Base-by-base conservation (phyloP, 2,888 invertebrate species). In the Cylloceria caligata region DNA sequence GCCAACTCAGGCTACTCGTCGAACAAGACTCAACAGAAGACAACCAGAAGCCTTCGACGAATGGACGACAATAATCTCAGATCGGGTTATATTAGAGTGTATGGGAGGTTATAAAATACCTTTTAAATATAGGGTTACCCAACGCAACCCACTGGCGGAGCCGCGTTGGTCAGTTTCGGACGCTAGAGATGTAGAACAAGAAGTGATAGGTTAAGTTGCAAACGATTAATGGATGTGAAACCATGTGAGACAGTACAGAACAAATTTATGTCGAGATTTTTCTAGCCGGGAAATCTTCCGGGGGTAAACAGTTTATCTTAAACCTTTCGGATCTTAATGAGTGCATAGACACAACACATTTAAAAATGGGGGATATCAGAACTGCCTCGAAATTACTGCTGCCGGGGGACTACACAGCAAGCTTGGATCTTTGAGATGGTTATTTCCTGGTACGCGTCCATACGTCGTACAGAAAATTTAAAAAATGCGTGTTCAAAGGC, bases 301-400 rank as follows among this genome's bases (percentile, higher is more conserved):
- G 55, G 4, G n/a, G 34, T 6, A 69, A 24, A 36, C 27, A 55
- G 13, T 69, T 69, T 36, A 39, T 55, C 11, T 55, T 69, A 34
- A 55, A 69, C 9, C 21, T 55, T 3, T 52, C 52, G 13, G 19
- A 55, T 13, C 52, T 69, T 21, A 36, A 69, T 34, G 24, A 39
- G 1, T 55, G 5, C 13, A 36, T 69, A 4, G 19, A 16, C 34
- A 21, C 69, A 4, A 52, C 4, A 6, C 69, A 69, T 36, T 55
- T 69, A 36, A 49, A 69, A 55, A 69, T 69, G 69, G 69, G 55
- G 36, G 55, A 69, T 39, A 52, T 69, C 34, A 19, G 55, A 34
- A 69, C 69, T 34, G 39, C 55, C 3, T 24, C 21, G 19, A 69
- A 57, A 30, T 27, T 57, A 6, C 6, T 69, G 7, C 13, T 39